Percentiles rank a stretch among this genome's conserved stretches.
These are phyloP conservation scores for Channa striata DNA, from an alignment of 2,797 vertebrate species.

Conservation along the genomic window DNA sequence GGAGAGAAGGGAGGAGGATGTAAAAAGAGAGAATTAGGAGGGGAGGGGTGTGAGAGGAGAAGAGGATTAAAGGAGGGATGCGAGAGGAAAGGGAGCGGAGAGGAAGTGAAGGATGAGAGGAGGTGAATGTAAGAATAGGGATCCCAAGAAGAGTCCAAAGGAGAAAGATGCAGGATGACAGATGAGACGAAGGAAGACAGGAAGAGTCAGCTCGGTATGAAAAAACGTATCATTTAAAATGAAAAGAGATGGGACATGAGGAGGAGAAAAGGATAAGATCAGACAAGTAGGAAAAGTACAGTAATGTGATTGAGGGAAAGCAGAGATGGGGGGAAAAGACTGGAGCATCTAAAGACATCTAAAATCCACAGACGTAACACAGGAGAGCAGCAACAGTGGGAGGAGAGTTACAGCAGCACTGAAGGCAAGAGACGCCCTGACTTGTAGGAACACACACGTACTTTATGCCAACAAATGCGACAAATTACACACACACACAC, in stretches of 20 bases:
- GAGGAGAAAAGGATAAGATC: slow-evolving; percentile 31
- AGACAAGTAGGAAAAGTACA: slow-evolving; percentile 14
- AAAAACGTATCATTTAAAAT: slow-evolving; percentile 11
- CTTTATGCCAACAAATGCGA: not conserved
- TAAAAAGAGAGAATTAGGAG: no score
- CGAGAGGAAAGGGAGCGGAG: not conserved
- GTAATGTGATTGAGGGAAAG: slow-evolving; percentile 12
- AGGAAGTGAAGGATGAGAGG: no score
- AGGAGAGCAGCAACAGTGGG: slow-evolving; percentile 66
- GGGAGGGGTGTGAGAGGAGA: not conserved
- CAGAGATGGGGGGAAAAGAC: slow-evolving; percentile 17
- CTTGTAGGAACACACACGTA: slow-evolving; percentile 36
- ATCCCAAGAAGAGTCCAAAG: not conserved
- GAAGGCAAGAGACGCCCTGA: slow-evolving; percentile 77
- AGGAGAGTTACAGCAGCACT: slow-evolving; percentile 77
- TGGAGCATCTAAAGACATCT: slow-evolving; percentile 53
- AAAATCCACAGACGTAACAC: slow-evolving; percentile 49
- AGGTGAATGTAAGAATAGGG: not conserved
- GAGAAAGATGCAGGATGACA: not conserved
- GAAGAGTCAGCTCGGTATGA: slow-evolving; percentile 25
- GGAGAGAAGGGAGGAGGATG: slow-evolving; percentile 37
- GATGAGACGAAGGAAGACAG: slow-evolving; percentile 43
- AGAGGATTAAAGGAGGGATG: not conserved
- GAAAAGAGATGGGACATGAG: slow-evolving; percentile 15
- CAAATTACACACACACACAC: slow-evolving; percentile 24